Evolutionary conservation across 2,888 invertebrate genomes (phyloP), one percentile per base, ranked within the genome.

Genomic region (Lysandra coridon): DNA sequence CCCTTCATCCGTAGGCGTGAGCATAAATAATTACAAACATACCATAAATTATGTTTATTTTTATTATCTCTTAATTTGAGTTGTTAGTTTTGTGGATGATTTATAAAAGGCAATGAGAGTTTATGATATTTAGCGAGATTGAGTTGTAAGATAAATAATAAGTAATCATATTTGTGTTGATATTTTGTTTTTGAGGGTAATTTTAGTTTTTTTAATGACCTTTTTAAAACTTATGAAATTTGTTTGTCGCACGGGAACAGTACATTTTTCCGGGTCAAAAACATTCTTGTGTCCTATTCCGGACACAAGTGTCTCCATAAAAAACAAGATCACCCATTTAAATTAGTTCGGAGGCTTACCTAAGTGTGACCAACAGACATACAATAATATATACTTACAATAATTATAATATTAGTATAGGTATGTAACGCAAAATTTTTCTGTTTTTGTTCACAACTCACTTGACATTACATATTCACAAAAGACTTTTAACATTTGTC

Each of bases 21-120:
- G 76, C 53, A 76, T 80, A 80, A 80, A 80, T 79, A 77, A 78
- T 78, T 76, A 80, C 78, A 80, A 78, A 76, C 75, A 80, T 78
- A 62, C 60, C 37, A 78, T 69, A 78, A 53, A 79, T 73, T 30
- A 73, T 73, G 79, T 82, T 81, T 81, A 80, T 80, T 74, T 74
- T 74, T 74, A 74, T 74, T 74, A 74, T 40, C n/a, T 74, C 40
- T 74, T 74, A 74, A 74, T 74, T 74, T 74, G 44, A 74, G 40
- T 74, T 74, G 74, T 74, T 44, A 44, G 44, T 44, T 74, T 44
- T 44, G 40, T 40, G 40, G 40, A 73, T 44, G 40, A 44, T 40
- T 74, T 44, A 44, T 74, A 74, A 74, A 74, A n/a, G n/a, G 10
- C 4, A 74, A 44, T 23, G n/a, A 7, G 40, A 44, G n/a, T 17